Percentiles rank a stretch among this genome's conserved stretches.
Conservation (phyloP, 2,797 vertebrate genomes). For the Tadarida brasiliensis region DNA sequence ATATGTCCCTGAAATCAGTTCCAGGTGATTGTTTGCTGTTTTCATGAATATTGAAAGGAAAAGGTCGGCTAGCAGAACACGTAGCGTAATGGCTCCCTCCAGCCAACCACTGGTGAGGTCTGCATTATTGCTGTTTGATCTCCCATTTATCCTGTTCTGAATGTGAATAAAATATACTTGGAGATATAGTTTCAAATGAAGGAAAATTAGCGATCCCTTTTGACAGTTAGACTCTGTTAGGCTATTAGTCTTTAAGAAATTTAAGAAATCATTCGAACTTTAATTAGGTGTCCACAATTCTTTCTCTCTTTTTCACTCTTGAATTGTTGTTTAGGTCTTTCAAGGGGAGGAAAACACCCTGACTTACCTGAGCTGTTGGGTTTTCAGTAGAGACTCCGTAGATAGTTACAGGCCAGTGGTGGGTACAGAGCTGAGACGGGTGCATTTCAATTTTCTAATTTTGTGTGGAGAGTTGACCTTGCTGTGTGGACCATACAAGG, state of each 20-base stretch:
- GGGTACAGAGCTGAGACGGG: background rate
- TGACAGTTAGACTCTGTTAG: conserved; percentile 46
- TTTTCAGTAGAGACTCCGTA: background rate
- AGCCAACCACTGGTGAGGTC: background rate
- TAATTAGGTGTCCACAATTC: background rate
- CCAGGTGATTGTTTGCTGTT: conserved; percentile 59
- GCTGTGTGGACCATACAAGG: background rate
- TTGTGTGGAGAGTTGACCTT: background rate
- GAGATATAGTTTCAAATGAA: conserved; percentile 68
- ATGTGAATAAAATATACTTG: conserved; percentile 64
- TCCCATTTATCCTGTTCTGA: conserved; percentile 59
- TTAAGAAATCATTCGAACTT: conserved; percentile 68
- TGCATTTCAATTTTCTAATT: background rate
- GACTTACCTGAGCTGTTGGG: background rate
- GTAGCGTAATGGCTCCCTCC: background rate
- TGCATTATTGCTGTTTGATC: conserved; percentile 47
- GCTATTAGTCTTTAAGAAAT: conserved; percentile 44
- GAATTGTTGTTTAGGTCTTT: conserved; percentile 22
- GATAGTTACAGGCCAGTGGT: too few species aligned
- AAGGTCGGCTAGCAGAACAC: background rate
- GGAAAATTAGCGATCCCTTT: conserved; percentile 64
- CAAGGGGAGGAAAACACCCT: background rate
- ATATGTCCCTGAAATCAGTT: conserved; percentile 21
- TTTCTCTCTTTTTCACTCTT: background rate
- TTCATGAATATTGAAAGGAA: conserved; percentile 71